A percentile compares a stretch with the other conserved stretches of the same genome.
Conservation (phyloP, 1,140 invertebrate species). For the Bombus cullumanus region DNA sequence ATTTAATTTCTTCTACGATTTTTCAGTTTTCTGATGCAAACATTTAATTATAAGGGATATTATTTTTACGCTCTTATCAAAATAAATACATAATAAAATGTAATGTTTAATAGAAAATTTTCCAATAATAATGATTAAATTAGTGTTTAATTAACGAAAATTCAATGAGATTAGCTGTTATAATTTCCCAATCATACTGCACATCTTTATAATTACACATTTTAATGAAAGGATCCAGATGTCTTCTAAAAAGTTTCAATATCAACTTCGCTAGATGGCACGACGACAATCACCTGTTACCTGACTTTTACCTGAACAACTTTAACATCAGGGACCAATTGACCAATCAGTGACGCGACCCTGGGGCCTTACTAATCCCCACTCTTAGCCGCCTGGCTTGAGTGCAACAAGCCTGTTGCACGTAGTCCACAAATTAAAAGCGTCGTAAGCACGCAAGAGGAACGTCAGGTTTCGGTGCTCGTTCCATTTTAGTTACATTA, state of each 20-base stretch:
- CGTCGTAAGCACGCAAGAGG: slow-evolving; percentile 42
- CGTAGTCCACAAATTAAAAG: slow-evolving; percentile 57
- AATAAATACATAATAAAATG: too few species aligned
- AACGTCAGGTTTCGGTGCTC: slow-evolving; percentile 6
- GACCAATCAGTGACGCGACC: slow-evolving; percentile 57
- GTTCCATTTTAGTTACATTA: slow-evolving; percentile 5
- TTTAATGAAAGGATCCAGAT: neutral
- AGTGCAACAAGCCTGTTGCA: slow-evolving; percentile 48
- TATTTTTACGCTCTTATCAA: too few species aligned
- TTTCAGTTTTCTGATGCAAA: too few species aligned
- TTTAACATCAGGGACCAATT: slow-evolving; percentile 37
- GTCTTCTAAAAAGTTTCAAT: neutral
- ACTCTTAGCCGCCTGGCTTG: slow-evolving; percentile 25
- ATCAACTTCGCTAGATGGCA: slow-evolving; percentile 68
- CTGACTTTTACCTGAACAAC: slow-evolving; percentile 71
- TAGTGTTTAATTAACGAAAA: too few species aligned
- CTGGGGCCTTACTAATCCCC: slow-evolving; percentile 64
- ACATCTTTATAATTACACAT: too few species aligned
- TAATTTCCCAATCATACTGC: too few species aligned
- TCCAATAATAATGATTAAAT: too few species aligned
- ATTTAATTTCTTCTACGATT: too few species aligned
- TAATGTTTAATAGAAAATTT: too few species aligned
- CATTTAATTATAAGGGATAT: too few species aligned
- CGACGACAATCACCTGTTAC: slow-evolving; percentile 71
- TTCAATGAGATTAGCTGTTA: too few species aligned